Conservation (phyloP, 2,113 vertebrate genomes). For the Anhinga anhinga region DNA sequence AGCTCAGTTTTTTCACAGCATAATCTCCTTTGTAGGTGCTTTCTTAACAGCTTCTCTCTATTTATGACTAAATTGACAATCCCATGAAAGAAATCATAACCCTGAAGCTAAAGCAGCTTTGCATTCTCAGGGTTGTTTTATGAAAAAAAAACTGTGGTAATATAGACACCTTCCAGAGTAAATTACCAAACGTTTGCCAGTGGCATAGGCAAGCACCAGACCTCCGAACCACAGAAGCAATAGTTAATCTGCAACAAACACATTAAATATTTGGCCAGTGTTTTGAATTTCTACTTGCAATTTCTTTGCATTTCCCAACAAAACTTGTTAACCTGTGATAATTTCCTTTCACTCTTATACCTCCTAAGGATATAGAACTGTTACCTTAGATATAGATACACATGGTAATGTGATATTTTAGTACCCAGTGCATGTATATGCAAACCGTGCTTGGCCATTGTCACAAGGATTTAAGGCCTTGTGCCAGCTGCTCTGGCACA, state of each 20-base stretch:
- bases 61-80: background rate
- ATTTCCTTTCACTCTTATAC: background rate
- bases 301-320: background rate
- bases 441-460: background rate
- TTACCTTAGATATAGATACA: background rate
- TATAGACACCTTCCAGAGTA: background rate
- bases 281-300: background rate
- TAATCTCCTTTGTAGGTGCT: background rate
- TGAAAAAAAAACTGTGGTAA: background rate
- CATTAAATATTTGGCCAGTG: background rate
- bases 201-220: background rate
- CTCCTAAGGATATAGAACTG: background rate
- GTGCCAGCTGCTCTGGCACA: background rate
- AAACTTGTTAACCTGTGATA: background rate
- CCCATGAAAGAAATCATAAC: background rate
- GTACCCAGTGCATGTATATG: background rate
- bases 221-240: background rate
- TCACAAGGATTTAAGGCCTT: background rate
- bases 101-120: background rate
- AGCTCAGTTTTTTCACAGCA: background rate
- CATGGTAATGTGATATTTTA: background rate
- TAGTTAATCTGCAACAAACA: background rate
- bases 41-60: background rate
- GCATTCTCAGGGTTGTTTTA: background rate
- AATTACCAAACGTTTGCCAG: background rate